Conservation (phyloP, 2,113 vertebrate species). For the Noctilio leporinus region DNA sequence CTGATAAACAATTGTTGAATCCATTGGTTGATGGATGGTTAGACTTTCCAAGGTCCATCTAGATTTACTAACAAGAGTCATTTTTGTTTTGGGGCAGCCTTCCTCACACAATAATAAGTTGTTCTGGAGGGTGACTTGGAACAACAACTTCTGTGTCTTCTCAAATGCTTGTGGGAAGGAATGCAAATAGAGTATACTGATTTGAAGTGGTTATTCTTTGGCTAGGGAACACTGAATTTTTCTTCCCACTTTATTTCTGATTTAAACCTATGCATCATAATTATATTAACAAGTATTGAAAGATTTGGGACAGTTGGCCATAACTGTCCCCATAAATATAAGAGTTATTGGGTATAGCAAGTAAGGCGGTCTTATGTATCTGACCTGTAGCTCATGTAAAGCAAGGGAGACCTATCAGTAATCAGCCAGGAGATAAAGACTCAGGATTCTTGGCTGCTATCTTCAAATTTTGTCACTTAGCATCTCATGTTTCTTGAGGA, state of each 20-base stretch:
- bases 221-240: background rate
- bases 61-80: background rate
- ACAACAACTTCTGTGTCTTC: background rate
- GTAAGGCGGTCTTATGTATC: conserved; percentile 27
- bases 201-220: conserved; percentile 1
- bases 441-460: background rate
- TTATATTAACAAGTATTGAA: conserved; percentile 7
- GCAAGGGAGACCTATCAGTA: conserved; percentile 25
- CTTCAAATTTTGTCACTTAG: conserved; percentile 42
- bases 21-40: background rate
- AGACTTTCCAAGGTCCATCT: background rate
- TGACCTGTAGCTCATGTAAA: conserved; percentile 36
- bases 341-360: background rate
- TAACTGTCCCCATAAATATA: no score
- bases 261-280: background rate
- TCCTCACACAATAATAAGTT: background rate
- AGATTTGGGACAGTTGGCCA: background rate
- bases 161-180: background rate
- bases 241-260: background rate
- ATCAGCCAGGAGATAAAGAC: conserved; percentile 24
- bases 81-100: background rate
- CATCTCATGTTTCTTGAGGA: conserved; percentile 34
- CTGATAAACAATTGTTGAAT: background rate
- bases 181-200: background rate
- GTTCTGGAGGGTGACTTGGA: background rate